Base-by-base conservation (phyloP, 2,888 invertebrate species). In the Lasioglossum vierecki region DNA sequence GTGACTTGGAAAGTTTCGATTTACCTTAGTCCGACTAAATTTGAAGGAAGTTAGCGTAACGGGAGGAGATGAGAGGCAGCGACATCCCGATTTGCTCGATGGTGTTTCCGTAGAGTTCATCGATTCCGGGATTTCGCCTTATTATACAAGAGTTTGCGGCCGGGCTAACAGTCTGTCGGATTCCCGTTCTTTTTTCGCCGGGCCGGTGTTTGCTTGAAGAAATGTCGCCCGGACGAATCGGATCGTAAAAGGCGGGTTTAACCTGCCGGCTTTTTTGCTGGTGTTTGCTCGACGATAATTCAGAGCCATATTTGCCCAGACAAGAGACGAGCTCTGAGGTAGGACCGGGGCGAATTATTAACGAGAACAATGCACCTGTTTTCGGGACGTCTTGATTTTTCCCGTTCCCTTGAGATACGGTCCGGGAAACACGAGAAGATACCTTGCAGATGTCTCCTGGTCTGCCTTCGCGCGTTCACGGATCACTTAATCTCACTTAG, bases 301-400 rank as follows among this genome's bases (percentile, higher is more conserved):
- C 88, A 88, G 35, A 66, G 73, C 78, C 82, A 83, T 90, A 86
- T 90, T 90, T 90, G 84, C 88, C 86, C 89, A 90, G 90, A 90
- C 90, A 72, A 80, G 76, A 79, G 63, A 63, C 81, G 88, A 88
- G 85, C 82, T 83, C 79, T 76, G 79, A 79, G 74, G 81, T 83
- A 81, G 79, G 82, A 86, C 63, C 78, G 53, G 79, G 66, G 3
- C 60, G 84, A 88, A 88, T 88, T 90, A 84, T 88, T 86, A 80
- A 75, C 49, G 73, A 30, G 81, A 83, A 82, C 83, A 82, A 85
- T 90, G 88, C 76, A 68, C 39, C 81, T 84, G 84, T 85, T 85
- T 89, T 80, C 53, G 26, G 66, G 2, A 30, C 35, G 66, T 30
- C 66, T 70, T 53, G 74, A 85, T 84, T 81, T 87, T 82, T 78